These are phyloP conservation scores for Anoplopoma fimbria DNA, from an alignment of 2,113 vertebrate species.

Conservation along the genomic window DNA sequence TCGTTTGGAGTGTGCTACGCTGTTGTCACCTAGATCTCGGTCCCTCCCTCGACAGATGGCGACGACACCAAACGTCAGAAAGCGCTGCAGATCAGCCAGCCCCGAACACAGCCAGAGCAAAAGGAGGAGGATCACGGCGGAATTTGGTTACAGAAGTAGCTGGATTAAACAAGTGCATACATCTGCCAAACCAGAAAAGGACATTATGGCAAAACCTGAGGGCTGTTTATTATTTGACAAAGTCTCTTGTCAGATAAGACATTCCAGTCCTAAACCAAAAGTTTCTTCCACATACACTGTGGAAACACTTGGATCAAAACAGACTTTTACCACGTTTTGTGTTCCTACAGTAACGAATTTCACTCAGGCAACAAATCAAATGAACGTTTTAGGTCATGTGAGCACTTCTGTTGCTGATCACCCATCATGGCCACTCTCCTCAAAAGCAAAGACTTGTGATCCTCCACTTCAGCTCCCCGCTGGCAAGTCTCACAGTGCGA, in stretches of 20 bases:
- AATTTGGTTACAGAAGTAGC: not conserved
- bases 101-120: slow-evolving; percentile 59
- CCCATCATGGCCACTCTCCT: slow-evolving; percentile 3
- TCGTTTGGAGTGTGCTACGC: not conserved
- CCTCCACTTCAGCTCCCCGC: not conserved
- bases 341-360: slow-evolving; percentile 27
- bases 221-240: slow-evolving; percentile 8
- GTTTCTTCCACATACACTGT: not conserved
- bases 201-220: not conserved
- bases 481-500: not conserved
- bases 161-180: not conserved
- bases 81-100: slow-evolving; percentile 72
- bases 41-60: slow-evolving; percentile 38
- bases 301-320: slow-evolving; percentile 8
- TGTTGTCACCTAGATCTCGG: slow-evolving; percentile 1
- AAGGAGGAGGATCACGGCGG: slow-evolving; percentile 50
- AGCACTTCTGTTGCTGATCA: not conserved
- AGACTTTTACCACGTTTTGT: slow-evolving; percentile 11
- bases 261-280: not conserved
- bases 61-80: slow-evolving; percentile 56
- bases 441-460: not conserved
- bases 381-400: not conserved
- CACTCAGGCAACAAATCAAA: not conserved
- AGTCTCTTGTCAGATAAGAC: not conserved
- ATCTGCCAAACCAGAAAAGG: not conserved